Evolutionary conservation across 2,888 invertebrate genomes (phyloP).

Genomic region (Athripsodes cinereus): DNA sequence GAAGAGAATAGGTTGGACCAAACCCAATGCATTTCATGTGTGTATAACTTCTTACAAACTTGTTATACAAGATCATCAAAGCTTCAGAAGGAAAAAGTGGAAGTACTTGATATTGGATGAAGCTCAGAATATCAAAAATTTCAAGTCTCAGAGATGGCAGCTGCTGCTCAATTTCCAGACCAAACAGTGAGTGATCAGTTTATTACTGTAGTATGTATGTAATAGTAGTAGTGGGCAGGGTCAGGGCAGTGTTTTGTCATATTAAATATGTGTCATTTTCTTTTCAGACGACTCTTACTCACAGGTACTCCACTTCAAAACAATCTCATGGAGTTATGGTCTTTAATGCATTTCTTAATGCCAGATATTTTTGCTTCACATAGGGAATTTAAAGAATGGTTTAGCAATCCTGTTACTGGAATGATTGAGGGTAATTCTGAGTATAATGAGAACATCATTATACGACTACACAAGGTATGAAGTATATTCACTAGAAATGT

Average conservation of each 20-base stretch:
- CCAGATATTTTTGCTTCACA: slow-evolving; percentile 95
- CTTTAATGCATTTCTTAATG: slow-evolving; percentile 97
- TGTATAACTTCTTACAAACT: slow-evolving; percentile 98
- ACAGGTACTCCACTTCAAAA: slow-evolving; percentile 96
- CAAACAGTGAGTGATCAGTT: slow-evolving; percentile 67
- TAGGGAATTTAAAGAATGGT: slow-evolving; percentile 97
- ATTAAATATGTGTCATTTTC: not conserved
- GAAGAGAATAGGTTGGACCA: slow-evolving; percentile 94
- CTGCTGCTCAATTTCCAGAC: slow-evolving; percentile 90
- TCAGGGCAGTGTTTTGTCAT: no score
- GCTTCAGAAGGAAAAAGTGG: slow-evolving; percentile 96
- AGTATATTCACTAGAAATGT: not conserved
- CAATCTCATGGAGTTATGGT: slow-evolving; percentile 95
- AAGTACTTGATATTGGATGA: slow-evolving; percentile 97
- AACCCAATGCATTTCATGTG: slow-evolving; percentile 96
- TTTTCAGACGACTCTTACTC: slow-evolving; percentile 69
- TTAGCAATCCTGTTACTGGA: slow-evolving; percentile 92
- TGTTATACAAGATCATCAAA: slow-evolving; percentile 97
- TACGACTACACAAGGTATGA: slow-evolving; percentile 78
- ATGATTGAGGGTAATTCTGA: slow-evolving; percentile 93
- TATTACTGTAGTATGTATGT: not conserved
- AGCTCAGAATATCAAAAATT: slow-evolving; percentile 99
- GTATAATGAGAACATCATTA: slow-evolving; percentile 84
- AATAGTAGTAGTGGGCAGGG: no score
- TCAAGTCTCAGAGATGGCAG: slow-evolving; percentile 99